phyloP scores from a whole-genome alignment of 2,888 invertebrate species.

The Kuschelorhynchus macadamiae region DNA sequence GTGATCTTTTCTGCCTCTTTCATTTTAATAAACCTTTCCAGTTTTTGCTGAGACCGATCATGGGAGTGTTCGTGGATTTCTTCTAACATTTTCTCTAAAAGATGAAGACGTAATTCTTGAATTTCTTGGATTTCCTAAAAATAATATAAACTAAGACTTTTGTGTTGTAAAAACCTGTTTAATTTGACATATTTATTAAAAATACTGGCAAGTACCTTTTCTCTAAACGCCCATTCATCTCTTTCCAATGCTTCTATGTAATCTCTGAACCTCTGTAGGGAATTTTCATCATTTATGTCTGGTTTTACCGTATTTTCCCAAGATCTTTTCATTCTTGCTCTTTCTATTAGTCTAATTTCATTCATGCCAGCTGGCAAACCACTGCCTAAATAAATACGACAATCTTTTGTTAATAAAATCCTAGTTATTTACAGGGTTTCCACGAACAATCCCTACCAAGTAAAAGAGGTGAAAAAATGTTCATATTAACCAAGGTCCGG shows the following conservation, averaged over 20 bases:
- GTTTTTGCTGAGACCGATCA: slow-evolving; percentile 68
- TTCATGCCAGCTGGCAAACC: slow-evolving; percentile 76
- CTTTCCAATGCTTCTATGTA: slow-evolving; percentile 85
- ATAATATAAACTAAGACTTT: neutral
- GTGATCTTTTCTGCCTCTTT: slow-evolving; percentile 73
- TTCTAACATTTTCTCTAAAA: slow-evolving; percentile 77
- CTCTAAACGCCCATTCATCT: slow-evolving; percentile 87
- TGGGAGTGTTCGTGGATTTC: slow-evolving; percentile 71
- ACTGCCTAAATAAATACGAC: slow-evolving; percentile 68
- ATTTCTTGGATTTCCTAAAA: slow-evolving; percentile 79
- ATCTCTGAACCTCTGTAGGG: slow-evolving; percentile 74
- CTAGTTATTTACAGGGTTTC: too few relatives aligned
- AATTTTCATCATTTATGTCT: slow-evolving; percentile 69
- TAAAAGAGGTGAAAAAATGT: too few relatives aligned
- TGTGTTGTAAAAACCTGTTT: too few relatives aligned
- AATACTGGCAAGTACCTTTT: too few relatives aligned
- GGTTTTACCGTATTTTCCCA: slow-evolving; percentile 76
- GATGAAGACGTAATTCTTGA: slow-evolving; percentile 77
- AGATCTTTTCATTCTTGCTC: slow-evolving; percentile 76
- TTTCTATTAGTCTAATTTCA: slow-evolving; percentile 77
- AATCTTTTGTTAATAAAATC: too few relatives aligned
- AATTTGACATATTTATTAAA: neutral
- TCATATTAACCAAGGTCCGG: too few relatives aligned
- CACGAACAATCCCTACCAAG: too few relatives aligned
- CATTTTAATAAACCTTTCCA: slow-evolving; percentile 70